Conservation (phyloP, 2,113 vertebrate genomes). For the Tetraodon nigroviridis region DNA sequence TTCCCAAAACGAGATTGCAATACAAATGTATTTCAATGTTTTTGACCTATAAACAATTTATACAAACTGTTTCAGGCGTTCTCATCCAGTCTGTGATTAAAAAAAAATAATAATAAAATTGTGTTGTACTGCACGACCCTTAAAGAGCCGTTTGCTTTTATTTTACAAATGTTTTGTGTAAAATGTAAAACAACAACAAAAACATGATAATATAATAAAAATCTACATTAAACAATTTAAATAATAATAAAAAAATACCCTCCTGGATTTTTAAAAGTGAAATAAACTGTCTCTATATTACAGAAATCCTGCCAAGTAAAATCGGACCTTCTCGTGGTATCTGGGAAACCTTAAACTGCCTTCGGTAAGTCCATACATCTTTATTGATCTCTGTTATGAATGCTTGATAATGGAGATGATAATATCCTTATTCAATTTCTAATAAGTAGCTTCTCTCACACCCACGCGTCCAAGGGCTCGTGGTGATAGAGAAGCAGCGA, state of each 20-base stretch:
- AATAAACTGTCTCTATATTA: constrained; percentile 17
- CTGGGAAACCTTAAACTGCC: constrained; percentile 56
- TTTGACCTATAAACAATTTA: no score
- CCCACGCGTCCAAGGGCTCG: constrained; percentile 34
- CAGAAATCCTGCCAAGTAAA: constrained; percentile 67
- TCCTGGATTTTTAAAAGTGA: background rate
- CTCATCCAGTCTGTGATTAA: no score
- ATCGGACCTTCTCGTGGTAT: constrained; percentile 46
- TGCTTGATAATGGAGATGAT: constrained; percentile 50
- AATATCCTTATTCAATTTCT: constrained; percentile 70
- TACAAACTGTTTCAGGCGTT: no score
- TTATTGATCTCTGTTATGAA: constrained; percentile 72
- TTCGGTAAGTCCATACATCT: constrained; percentile 72
- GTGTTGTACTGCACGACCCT: no score
- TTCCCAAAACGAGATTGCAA: background rate
- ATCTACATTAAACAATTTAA: no score
- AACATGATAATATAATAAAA: no score
- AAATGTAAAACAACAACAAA: no score
- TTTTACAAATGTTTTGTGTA: no score
- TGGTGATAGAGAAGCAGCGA: constrained; percentile 36
- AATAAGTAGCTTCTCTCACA: constrained; percentile 59
- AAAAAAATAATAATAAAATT: no score
- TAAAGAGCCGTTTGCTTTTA: no score
- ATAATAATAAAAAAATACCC: no score
- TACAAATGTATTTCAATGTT: no score